A percentile compares a stretch with the other conserved stretches of the same genome.
These are phyloP conservation scores for Thamnophis sirtalis DNA, from an alignment of 2,113 vertebrate species.

Conservation along the genomic window DNA sequence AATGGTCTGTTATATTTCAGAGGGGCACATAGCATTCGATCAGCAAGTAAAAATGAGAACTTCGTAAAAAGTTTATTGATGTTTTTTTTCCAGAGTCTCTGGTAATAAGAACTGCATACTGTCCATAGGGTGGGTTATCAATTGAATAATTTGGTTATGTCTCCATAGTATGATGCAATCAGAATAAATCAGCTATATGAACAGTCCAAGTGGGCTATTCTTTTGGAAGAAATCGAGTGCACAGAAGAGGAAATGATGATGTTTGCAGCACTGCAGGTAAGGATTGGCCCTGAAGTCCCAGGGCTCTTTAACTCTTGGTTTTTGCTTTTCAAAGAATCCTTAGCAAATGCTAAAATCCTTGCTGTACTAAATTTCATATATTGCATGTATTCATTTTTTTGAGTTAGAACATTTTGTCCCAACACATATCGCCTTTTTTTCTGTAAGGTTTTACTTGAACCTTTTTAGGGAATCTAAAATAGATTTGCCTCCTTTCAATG, in stretches of 20 bases:
- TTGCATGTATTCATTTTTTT: background rate
- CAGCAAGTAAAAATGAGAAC: background rate
- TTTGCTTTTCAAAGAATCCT: background rate
- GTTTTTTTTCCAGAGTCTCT: background rate
- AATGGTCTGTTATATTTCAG: background rate
- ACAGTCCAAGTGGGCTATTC: constrained; percentile 96
- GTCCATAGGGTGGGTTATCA: background rate
- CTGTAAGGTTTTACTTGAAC: constrained; percentile 16
- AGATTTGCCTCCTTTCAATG: constrained; percentile 18
- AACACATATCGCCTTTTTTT: background rate
- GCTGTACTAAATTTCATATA: background rate
- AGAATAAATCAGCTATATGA: constrained; percentile 98
- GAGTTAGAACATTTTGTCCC: background rate
- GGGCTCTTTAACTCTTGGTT: background rate
- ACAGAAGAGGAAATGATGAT: constrained; percentile 99
- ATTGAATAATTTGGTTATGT: background rate
- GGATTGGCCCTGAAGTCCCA: background rate
- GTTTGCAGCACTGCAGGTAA: constrained; percentile 97
- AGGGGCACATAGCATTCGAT: background rate
- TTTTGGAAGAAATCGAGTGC: constrained; percentile 98
- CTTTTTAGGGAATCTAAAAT: constrained; percentile 42
- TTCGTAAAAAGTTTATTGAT: background rate
- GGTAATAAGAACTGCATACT: background rate
- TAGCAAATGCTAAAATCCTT: background rate
- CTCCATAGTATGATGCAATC: constrained; percentile 91